Percentiles rank a stretch among this genome's conserved stretches.
These are phyloP conservation scores for Heliornis fulica DNA, from an alignment of 2,113 vertebrate genomes.

Conservation along the genomic window DNA sequence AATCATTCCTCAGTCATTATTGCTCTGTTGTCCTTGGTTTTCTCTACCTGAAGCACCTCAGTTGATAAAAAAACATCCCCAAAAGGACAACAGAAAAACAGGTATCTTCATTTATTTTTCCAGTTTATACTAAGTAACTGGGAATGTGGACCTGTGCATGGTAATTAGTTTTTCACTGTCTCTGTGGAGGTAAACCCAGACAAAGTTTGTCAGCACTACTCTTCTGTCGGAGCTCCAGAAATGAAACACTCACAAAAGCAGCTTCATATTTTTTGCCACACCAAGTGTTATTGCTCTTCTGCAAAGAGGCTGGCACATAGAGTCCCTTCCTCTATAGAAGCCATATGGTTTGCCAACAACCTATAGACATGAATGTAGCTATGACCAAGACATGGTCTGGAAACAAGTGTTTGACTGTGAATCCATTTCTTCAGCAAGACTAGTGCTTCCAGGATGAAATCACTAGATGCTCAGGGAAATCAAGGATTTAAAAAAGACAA, in stretches of 20 bases:
- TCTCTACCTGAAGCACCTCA: background rate
- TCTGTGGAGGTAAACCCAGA: fast-evolving
- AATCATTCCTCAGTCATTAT: background rate
- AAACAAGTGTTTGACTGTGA: background rate
- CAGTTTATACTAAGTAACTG: background rate
- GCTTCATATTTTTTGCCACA: background rate
- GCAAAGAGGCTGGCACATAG: background rate
- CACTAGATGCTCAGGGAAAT: background rate
- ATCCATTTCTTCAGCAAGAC: background rate
- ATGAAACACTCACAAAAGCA: background rate
- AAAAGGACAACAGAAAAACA: background rate
- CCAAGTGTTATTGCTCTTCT: background rate
- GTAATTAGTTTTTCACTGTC: background rate
- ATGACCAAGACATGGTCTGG: background rate
- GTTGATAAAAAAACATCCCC: background rate
- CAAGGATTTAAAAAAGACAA: fast-evolving
- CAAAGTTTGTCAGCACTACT: background rate
- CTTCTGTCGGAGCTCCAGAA: background rate
- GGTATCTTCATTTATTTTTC: background rate
- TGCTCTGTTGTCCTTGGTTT: background rate
- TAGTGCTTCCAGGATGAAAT: background rate
- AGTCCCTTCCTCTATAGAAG: background rate
- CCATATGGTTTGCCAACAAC: background rate
- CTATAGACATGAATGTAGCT: fast-evolving
- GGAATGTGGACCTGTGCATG: background rate